Base-by-base conservation (phyloP, 2,113 vertebrate genomes). In the Tragelaphus imberbis region DNA sequence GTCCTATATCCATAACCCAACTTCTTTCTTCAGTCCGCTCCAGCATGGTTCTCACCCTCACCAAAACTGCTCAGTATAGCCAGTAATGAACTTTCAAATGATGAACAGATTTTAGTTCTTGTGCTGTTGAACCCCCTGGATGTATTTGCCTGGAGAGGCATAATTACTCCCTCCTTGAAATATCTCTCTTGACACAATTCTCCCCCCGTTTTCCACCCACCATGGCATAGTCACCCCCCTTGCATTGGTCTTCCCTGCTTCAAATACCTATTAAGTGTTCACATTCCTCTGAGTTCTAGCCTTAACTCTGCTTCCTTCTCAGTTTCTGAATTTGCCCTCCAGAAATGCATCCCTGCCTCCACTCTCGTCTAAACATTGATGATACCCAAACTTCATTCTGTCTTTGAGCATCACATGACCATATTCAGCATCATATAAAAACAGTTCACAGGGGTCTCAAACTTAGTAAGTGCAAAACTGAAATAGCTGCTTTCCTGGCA, bases 401-500 rank as follows among this genome's bases (percentile, higher is more conserved):
- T 30, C 1, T 40, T 47, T 44, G 23, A 85, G 11, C 2, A 28
- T 40, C 49, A 68, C 12, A 17, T 21, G 28, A 21, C 75, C 40
- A 2, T 47, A 79, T 33, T 33, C 5, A 84, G 5, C 51, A n/a
- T 44, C 40, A 68, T 19, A 1, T 44, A 53, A 33, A 71, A 61
- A 27, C 44, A 51, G 3, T 21, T 12, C 10, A 21, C 5, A 3
- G 27, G 0, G 13, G 8, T 79, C 28, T 94, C 49, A 79, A 28
- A 58, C 10, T 81, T 25, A 47, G 0, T 49, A 88, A 51, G 9
- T 21, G 23, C 15, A 71, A 88, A 90, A 36, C 16, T 25, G 11
- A 84, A 96, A 88, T 82, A 68, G 58, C 23, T 55, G 17, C 9
- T 40, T 95, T 90, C 21, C 10, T 92, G 28, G 27, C 40, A 51